A percentile compares a stretch with the other conserved stretches of the same genome.
These are phyloP conservation scores for Hydractinia symbiolongicarpus DNA, from an alignment of 30 jellyfish, hydroid and myxozoan species.

Conservation along the genomic window DNA sequence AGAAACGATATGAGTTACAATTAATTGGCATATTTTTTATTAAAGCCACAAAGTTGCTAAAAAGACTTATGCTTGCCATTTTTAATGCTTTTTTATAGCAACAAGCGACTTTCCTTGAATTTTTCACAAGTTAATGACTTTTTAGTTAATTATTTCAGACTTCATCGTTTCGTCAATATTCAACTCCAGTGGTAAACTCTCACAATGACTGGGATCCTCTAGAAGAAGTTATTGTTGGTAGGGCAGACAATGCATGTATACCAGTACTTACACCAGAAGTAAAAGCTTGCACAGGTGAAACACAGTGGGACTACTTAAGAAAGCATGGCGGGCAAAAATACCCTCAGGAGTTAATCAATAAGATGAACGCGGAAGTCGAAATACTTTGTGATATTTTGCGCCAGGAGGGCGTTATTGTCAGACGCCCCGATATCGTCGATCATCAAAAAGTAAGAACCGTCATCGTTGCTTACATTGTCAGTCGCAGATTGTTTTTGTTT, in stretches of 20 bases:
- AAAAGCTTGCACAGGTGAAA: too few relatives aligned
- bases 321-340: slow-evolving; percentile 46
- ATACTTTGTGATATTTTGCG: slow-evolving; percentile 60
- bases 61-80: too few relatives aligned
- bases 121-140: too few relatives aligned
- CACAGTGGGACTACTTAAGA: slow-evolving; percentile 52
- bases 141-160: slow-evolving; percentile 25
- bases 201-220: slow-evolving; percentile 90
- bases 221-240: slow-evolving; percentile 84
- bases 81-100: too few relatives aligned
- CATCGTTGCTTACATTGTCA: background rate
- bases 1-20: too few relatives aligned
- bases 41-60: too few relatives aligned
- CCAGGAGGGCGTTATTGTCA: slow-evolving; percentile 73
- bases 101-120: too few relatives aligned
- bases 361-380: slow-evolving; percentile 67
- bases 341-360: slow-evolving; percentile 48
- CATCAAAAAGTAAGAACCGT: slow-evolving; percentile 24
- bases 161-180: too few relatives aligned
- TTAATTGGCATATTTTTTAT: too few relatives aligned
- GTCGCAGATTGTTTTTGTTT: too few relatives aligned
- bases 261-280: too few relatives aligned
- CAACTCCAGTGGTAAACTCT: slow-evolving; percentile 24
- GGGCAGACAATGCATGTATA: slow-evolving; percentile 90
- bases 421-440: slow-evolving; percentile 63